These are phyloP conservation scores for Diprion similis DNA, from an alignment of 1,140 invertebrate genomes.

Conservation along the genomic window DNA sequence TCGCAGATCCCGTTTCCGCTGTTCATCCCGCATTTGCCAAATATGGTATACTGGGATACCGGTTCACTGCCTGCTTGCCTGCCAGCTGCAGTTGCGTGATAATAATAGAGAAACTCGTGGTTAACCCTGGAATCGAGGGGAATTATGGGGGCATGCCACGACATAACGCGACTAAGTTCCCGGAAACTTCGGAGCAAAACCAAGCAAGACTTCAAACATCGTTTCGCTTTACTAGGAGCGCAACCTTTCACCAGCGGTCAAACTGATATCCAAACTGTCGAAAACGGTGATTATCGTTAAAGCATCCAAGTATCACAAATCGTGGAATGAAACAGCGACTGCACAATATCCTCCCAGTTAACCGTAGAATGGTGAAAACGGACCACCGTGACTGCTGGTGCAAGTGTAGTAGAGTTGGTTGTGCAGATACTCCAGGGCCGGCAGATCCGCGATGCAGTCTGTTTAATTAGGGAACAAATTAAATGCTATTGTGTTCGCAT, in stretches of 20 bases:
- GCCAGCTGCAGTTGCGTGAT: not conserved
- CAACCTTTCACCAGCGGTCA: not conserved
- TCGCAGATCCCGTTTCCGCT: too few relatives aligned
- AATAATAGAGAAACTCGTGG: not conserved
- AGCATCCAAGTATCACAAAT: not conserved
- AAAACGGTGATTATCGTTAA: not conserved
- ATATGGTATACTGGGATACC: not conserved
- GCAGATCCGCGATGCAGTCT: slow-evolving; percentile 20
- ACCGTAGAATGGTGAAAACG: not conserved
- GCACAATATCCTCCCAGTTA: not conserved
- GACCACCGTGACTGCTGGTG: not conserved
- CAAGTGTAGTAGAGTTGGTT: not conserved
- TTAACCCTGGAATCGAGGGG: not conserved
- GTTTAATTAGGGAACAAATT: slow-evolving; percentile 55
- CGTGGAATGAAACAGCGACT: not conserved
- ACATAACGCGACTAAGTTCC: too few relatives aligned
- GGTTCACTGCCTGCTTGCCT: not conserved
- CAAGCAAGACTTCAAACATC: too few relatives aligned
- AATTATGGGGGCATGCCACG: not conserved
- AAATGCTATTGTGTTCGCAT: slow-evolving; percentile 37
- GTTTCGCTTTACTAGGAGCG: too few relatives aligned
- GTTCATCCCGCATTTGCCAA: not conserved
- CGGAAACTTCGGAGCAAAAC: too few relatives aligned
- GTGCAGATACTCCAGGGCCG: not conserved
- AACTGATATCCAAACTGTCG: not conserved